Base-by-base conservation (phyloP, 2,797 vertebrate species). In the Bradypodion pumilum region DNA sequence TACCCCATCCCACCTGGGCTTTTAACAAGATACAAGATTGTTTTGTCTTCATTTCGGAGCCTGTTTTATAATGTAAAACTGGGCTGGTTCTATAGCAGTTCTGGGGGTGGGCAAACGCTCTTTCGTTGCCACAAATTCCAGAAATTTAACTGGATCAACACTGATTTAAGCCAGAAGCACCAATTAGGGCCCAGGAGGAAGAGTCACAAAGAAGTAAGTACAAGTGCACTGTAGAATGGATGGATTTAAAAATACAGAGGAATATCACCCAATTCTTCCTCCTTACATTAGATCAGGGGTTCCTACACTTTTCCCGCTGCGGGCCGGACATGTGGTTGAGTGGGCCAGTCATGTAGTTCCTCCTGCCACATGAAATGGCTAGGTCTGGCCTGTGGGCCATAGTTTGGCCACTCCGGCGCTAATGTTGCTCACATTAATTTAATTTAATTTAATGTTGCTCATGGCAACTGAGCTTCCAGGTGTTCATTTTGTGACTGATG, bases 231-330 rank as follows among this genome's bases (percentile, higher is more conserved):
- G 60, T 35, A 35, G 44, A 37, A 80, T 25, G 35, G 3, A 16
- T 23, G 15, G 44, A 56, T 10, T 27, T 23, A 35, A 52, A 52
- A 4, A 32, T 16, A 32, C 8, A 16, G 37, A 32, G 42, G n/a
- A 40, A 25, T 15, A n/a, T 13, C 32, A 16, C n/a, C n/a, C 32
- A n/a, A 15, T 66, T 66, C 62, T 63, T 29, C 65, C 52, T 56
- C 19, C 52, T 56, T 21, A 56, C 1, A 4, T 56, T 19, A 35
- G 9, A 66, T 13, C 65, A 15, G 12, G n/a, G 32, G n/a, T 32
- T 66, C 29, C 7, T 29, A 29, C 5, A 29, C 0, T 0, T 0
- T n/a, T n/a, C n/a, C n/a, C n/a, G n/a, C n/a, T n/a, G n/a, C n/a
- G n/a, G n/a, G n/a, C n/a, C n/a, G n/a, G n/a, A n/a, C n/a, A n/a